These are phyloP conservation scores for Stenchaetothrips biformis DNA, from an alignment of 2,888 invertebrate genomes.

Conservation along the genomic window DNA sequence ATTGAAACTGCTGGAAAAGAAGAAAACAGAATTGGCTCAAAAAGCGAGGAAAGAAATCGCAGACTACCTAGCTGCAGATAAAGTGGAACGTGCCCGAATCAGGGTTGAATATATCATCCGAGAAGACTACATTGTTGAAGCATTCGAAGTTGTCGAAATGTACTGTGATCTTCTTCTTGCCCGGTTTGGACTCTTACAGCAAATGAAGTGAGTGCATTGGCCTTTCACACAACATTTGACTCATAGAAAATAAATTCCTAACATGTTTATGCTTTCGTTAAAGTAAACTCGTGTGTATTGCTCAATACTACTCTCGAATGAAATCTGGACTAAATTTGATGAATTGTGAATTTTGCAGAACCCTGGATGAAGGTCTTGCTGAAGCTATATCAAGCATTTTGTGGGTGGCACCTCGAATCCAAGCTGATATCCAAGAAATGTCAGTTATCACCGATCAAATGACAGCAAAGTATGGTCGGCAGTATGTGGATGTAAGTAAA, in stretches of 20 bases:
- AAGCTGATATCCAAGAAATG: conserved; percentile 72
- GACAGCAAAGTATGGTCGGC: conserved; percentile 87
- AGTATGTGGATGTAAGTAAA: conserved; percentile 65
- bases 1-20: conserved; percentile 90
- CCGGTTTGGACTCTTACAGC: conserved; percentile 91
- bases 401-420: conserved; percentile 93
- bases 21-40: conserved; percentile 93
- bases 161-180: conserved; percentile 96
- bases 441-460: conserved; percentile 82
- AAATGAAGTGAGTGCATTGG: conserved; percentile 74
- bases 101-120: conserved; percentile 98
- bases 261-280: too few species aligned
- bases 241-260: background rate
- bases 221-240: background rate
- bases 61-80: conserved; percentile 83
- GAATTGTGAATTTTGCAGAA: conserved; percentile 46
- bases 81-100: conserved; percentile 87
- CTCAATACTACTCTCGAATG: too few species aligned
- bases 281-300: background rate
- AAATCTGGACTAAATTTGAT: too few species aligned
- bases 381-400: conserved; percentile 95
- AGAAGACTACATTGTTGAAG: conserved; percentile 98
- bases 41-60: conserved; percentile 97
- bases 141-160: conserved; percentile 99
- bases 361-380: conserved; percentile 86